Base-by-base conservation (phyloP, 2,888 invertebrate species). In the Palloptera scutellata region DNA sequence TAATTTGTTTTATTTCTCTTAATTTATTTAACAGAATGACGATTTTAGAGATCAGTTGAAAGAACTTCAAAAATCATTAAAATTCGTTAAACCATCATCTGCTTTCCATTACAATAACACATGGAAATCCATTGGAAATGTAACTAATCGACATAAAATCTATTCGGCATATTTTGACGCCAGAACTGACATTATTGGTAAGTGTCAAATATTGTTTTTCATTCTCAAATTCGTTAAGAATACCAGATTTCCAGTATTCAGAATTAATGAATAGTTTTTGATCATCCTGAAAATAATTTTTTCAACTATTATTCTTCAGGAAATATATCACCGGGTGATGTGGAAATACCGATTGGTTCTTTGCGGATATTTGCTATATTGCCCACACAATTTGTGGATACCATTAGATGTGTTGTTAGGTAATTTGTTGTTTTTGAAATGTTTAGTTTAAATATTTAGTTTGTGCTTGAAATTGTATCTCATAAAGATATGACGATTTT, bases 91-190 rank as follows among this genome's bases (percentile, higher is more conserved):
- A 51, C 83, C 83, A 0, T 71, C 77, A 64, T 76, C 75, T 0
- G 71, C 77, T 52, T 83, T 82, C 83, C 69, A 75, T 58, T 83
- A 83, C 69, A 81, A 74, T 71, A 83, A 84, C 70, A 77, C 77
- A 19, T 84, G 84, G 84, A 76, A 78, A 10, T 68, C 71, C 45
- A 80, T 84, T 13, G 84, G 84, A 0, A 78, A 81, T 53, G 68
- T 75, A 8, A 72, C 74, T 1, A 66, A 78, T 40, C 69, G 79
- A 19, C 83, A 84, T 64, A 80, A 80, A 62, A 79, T 86, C 3
- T 86, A 83, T 69, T 83, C 86, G 1, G 86, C 86, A 0, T 86
- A 85, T 71, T 82, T 86, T 51, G 86, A 86, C 75, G 70, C 73
- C 1, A 76, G 86, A 59, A 81, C 82, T 1, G 83, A 85, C 67